Base-by-base conservation (phyloP, 1,140 invertebrate species). In the Cotesia glomerata region DNA sequence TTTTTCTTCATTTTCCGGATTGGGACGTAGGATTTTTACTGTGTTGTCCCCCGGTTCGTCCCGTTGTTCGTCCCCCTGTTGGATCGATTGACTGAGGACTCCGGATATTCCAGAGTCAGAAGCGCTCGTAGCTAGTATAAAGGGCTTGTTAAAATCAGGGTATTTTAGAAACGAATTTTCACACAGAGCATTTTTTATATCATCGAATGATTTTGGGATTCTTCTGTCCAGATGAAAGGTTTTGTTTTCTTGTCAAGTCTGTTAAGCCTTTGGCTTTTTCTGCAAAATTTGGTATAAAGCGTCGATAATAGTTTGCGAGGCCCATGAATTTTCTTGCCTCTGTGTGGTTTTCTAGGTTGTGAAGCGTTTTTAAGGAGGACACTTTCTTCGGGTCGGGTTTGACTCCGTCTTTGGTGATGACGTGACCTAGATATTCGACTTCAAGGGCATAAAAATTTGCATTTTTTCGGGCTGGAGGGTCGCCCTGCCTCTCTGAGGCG, bases 351-450 rank as follows among this genome's bases (percentile, higher is more conserved):
- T 56, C 18, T 16, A n/a, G n/a, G n/a, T n/a, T n/a, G n/a, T n/a
- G n/a, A n/a, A n/a, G n/a, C n/a, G n/a, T n/a, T n/a, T n/a, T 16
- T n/a, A 16, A 56, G 3, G n/a, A 16, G 14, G n/a, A 56, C 5
- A 16, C 7, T 7, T 16, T 56, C 18, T 56, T 56, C n/a, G 54
- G 14, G 14, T 56, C 54, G 5, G 54, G 54, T 56, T 56, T 56
- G 14, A 56, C 54, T 4, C 54, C 54, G 14, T 56, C 54, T 4
- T 16, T n/a, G 3, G 13, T 56, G 2, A 56, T 56, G n/a, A 56
- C 18, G 18, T 56, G 54, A 7, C 54, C 88, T 13, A 89, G 76
- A 61, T 84, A 86, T 52, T 71, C 9, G 2, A 80, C 69, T 65
- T 76, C 74, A 5, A n/a, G 68, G 14, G 35, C 52, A 45, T 2